Evolutionary conservation across 2,888 invertebrate genomes (phyloP), one percentile per base, ranked within the genome.

Genomic region (Petrolisthes cinctipes): DNA sequence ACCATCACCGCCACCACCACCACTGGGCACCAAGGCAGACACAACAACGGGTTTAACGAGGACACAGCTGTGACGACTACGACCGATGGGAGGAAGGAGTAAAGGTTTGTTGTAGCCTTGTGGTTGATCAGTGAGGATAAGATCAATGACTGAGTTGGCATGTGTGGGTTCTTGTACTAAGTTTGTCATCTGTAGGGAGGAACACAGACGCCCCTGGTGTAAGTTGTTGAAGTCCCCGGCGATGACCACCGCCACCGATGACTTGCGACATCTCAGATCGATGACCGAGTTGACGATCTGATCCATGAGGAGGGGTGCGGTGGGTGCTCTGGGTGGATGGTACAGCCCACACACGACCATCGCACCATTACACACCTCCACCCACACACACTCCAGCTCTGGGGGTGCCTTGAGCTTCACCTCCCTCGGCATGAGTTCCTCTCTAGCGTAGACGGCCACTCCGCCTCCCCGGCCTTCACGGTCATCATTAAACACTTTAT

Each of bases 111-210:
- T 73, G 82, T 85, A 90, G 20, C 66, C 75, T 7, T 79, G 66
- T 14, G 90, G 86, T 23, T 53, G 51, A 54, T 90, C 90, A 4
- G 90, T 90, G 54, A 90, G 83, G 0, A 90, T 75, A 14, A 89
- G 86, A n/a, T 90, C 90, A 56, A 90, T 89, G 66, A 78, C 82
- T 9, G 89, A 86, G 85, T 90, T 90, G 71, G 76, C 80, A 73
- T 90, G 90, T 4, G 90, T 90, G 7, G 90, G 90, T 61, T 90
- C 90, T 68, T 89, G 89, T 57, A 90, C 90, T 11, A 90, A 76
- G 81, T 90, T 90, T 54, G 85, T 89, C 85, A 90, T 79, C 20
- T 78, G 79, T 20, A 90, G 83, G 17, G 78, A 73, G 20, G 85
- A 76, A 73, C 84, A 89, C 56, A 90, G 83, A 1, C 90, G 89